Percentiles rank a stretch among this genome's conserved stretches.
Evolutionary conservation across 1,140 invertebrate genomes (phyloP).

Genomic region (Papilio helenus): DNA sequence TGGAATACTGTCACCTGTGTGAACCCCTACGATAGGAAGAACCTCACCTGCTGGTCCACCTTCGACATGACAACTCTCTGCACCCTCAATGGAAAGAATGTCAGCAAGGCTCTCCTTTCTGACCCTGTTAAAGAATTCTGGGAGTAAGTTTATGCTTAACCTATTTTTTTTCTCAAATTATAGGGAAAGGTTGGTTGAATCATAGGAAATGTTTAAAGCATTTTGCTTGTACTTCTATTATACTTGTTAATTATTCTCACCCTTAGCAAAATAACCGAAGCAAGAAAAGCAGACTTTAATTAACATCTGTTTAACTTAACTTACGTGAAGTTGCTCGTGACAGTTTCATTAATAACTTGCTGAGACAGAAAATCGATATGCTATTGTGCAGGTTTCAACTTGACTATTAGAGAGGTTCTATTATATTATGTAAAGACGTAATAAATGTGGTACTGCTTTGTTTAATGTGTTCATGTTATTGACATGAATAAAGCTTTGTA

Average conservation of each 20-base stretch:
- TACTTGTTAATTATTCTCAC: not conserved
- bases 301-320: slow-evolving; percentile 15
- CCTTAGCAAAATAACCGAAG: not conserved
- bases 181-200: too few species aligned
- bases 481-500: too few species aligned
- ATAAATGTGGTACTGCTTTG: not conserved
- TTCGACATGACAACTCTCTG: slow-evolving; percentile 85
- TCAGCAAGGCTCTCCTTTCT: slow-evolving; percentile 87
- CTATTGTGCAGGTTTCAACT: slow-evolving; percentile 15
- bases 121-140: slow-evolving; percentile 98
- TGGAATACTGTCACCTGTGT: slow-evolving; percentile 95
- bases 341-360: slow-evolving; percentile 32
- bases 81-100: slow-evolving; percentile 87
- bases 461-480: not conserved
- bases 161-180: too few species aligned
- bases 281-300: not conserved
- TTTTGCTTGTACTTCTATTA: not conserved
- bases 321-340: slow-evolving; percentile 6
- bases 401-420: not conserved
- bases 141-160: slow-evolving; percentile 88
- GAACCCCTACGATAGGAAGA: slow-evolving; percentile 90
- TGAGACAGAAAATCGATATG: slow-evolving; percentile 25
- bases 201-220: not conserved
- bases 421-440: not conserved
- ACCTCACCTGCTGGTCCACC: slow-evolving; percentile 88